These are phyloP conservation scores for Drosophila mayaguana DNA, from an alignment of 2,888 invertebrate genomes.

Conservation along the genomic window DNA sequence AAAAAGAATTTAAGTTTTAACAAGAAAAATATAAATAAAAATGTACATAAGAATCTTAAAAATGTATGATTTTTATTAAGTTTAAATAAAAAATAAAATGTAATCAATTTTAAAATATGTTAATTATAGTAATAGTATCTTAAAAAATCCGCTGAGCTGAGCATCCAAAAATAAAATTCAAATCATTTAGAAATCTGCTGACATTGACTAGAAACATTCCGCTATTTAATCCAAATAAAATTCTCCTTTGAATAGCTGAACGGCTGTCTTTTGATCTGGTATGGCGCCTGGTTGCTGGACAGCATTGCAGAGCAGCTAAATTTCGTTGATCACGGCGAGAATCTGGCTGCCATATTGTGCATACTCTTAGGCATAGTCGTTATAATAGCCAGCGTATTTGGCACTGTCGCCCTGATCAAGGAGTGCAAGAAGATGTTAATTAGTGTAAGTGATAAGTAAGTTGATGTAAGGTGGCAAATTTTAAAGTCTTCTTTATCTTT, in stretches of 20 bases:
- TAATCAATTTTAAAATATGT: not conserved
- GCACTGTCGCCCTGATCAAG: slow-evolving; percentile 58
- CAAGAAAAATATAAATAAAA: not conserved
- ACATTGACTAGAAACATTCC: slow-evolving; percentile 46
- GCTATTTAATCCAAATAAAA: slow-evolving; percentile 12
- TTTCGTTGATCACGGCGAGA: slow-evolving; percentile 73
- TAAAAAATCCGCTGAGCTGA: slow-evolving; percentile 5
- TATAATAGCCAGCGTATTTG: slow-evolving; percentile 67
- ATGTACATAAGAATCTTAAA: not conserved
- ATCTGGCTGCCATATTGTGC: slow-evolving; percentile 66
- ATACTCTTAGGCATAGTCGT: slow-evolving; percentile 74
- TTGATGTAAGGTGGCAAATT: too few relatives aligned
- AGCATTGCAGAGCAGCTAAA: slow-evolving; percentile 54
- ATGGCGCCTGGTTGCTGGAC: slow-evolving; percentile 77
- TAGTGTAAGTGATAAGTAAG: slow-evolving; percentile 57
- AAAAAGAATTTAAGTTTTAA: not conserved
- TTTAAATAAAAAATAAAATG: not conserved
- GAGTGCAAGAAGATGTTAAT: slow-evolving; percentile 74
- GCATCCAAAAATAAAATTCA: slow-evolving; percentile 25
- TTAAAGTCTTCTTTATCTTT: not conserved
- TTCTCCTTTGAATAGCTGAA: slow-evolving; percentile 58
- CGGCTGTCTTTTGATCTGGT: slow-evolving; percentile 74
- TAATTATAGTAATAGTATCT: not conserved
- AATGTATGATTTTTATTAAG: not conserved
- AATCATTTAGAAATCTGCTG: slow-evolving; percentile 17